These are phyloP conservation scores for Porites evermanni DNA, from an alignment of 92 coral and sea anemone genomes.

Conservation along the genomic window DNA sequence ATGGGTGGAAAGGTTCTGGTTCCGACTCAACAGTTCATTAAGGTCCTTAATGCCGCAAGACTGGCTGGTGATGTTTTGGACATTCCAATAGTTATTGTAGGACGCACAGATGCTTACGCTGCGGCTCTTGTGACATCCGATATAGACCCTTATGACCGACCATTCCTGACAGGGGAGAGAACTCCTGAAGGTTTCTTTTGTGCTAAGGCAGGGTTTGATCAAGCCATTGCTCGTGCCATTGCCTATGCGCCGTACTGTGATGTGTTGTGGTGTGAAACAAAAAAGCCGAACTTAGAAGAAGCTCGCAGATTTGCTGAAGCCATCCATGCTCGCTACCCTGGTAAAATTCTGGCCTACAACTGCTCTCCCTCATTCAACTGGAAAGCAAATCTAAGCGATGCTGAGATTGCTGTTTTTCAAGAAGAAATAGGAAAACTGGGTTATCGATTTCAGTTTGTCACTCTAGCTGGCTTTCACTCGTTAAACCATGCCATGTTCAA, in stretches of 20 bases:
- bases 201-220: slow-evolving; percentile 84
- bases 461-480: slow-evolving; percentile 76
- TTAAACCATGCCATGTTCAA: no score
- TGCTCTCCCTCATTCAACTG: slow-evolving; percentile 99
- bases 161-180: slow-evolving; percentile 97
- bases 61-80: slow-evolving; percentile 93
- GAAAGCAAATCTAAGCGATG: slow-evolving; percentile 96
- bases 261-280: slow-evolving; percentile 98
- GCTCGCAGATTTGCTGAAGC: slow-evolving; percentile 94
- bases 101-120: slow-evolving; percentile 97
- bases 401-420: slow-evolving; percentile 92
- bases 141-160: slow-evolving; percentile 91
- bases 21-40: slow-evolving; percentile 94
- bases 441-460: slow-evolving; percentile 96
- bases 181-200: slow-evolving; percentile 98
- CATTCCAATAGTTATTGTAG: slow-evolving; percentile 90
- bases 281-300: slow-evolving; percentile 93
- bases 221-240: slow-evolving; percentile 94
- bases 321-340: slow-evolving; percentile 90
- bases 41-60: slow-evolving; percentile 92
- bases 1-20: slow-evolving; percentile 99
- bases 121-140: slow-evolving; percentile 97
- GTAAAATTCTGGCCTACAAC: slow-evolving; percentile 97
- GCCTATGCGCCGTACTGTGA: slow-evolving; percentile 99
- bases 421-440: slow-evolving; percentile 92